Percentiles rank a stretch among this genome's conserved stretches.
phyloP scores from a whole-genome alignment of 2,113 vertebrate species.

The Myanophis thanlyinensis region DNA sequence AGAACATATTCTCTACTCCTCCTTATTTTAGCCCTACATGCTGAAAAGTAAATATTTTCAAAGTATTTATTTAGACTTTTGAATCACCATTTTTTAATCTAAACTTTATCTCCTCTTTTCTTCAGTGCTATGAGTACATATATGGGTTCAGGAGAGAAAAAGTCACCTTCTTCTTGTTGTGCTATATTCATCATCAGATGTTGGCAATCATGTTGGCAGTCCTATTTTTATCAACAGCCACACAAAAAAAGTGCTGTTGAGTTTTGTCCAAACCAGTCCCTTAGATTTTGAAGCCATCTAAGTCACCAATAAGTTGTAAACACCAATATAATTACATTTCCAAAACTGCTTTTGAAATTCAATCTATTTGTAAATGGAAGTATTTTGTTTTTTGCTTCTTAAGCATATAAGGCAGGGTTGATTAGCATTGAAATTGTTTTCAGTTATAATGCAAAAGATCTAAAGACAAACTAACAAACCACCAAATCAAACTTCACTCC shows the following conservation, averaged over 20 bases:
- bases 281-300: too few relatives aligned
- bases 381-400: background rate
- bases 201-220: too few relatives aligned
- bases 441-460: slow-evolving; percentile 39
- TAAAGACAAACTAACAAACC: background rate
- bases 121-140: slow-evolving; percentile 14
- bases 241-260: too few relatives aligned
- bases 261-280: too few relatives aligned
- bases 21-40: background rate
- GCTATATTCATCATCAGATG: too few relatives aligned
- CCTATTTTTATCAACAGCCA: too few relatives aligned
- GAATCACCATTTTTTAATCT: background rate
- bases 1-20: background rate
- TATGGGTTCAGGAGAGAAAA: slow-evolving; percentile 20
- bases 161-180: too few relatives aligned
- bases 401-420: slow-evolving; percentile 20
- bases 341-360: slow-evolving; percentile 28
- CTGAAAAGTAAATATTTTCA: background rate
- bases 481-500: slow-evolving; percentile 1
- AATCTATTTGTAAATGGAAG: slow-evolving; percentile 27
- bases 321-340: slow-evolving; percentile 18
- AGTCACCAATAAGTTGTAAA: slow-evolving; percentile 27
- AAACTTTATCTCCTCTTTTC: background rate
- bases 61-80: background rate
- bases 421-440: slow-evolving; percentile 32